Evolutionary conservation across 2,888 invertebrate species (phyloP).

Genomic region (Platynereis dumerilii): DNA sequence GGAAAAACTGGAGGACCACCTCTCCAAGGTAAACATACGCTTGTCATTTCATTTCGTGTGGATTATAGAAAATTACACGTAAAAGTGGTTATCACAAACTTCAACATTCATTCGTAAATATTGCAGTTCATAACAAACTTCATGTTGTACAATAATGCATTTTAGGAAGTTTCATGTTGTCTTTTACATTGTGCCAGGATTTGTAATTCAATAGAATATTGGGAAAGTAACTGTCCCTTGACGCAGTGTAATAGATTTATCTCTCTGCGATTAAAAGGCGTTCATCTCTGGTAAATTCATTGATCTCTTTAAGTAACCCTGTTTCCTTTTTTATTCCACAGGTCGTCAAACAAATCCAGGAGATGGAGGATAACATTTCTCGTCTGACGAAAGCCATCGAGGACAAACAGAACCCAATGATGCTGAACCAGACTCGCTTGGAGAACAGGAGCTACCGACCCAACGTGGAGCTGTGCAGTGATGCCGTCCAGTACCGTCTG

Average conservation of each 20-base stretch:
- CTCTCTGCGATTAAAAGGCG: no score
- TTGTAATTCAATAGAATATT: no score
- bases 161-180: no score
- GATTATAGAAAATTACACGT: neutral
- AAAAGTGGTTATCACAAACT: no score
- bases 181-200: no score
- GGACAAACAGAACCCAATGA: slow-evolving; percentile 82
- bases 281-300: no score
- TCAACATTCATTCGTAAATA: no score
- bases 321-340: slow-evolving; percentile 33
- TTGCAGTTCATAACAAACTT: no score
- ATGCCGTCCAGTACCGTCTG: slow-evolving; percentile 73
- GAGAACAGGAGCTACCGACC: slow-evolving; percentile 81
- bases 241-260: no score
- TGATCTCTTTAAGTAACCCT: no score
- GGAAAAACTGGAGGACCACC: slow-evolving; percentile 81
- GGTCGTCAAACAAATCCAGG: slow-evolving; percentile 65
- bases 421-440: slow-evolving; percentile 82
- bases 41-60: neutral
- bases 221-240: no score
- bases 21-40: slow-evolving; percentile 71
- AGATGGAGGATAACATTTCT: slow-evolving; percentile 80
- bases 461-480: slow-evolving; percentile 79
- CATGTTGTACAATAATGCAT: no score
- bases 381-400: slow-evolving; percentile 79